Conservation (phyloP, 2,888 invertebrate genomes). For the Lobophora halterata region DNA sequence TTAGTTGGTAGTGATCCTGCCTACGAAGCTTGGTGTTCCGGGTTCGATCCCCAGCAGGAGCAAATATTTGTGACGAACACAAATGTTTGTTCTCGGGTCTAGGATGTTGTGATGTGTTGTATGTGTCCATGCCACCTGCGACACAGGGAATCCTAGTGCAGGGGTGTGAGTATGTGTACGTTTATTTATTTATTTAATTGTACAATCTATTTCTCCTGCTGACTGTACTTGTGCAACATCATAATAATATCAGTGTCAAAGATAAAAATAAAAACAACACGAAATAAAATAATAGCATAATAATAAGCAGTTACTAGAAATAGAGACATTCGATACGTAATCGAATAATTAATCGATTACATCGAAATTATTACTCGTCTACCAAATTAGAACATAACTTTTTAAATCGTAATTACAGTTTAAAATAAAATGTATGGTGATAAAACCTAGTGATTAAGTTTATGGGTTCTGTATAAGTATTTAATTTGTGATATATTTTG, state of each 20-base stretch:
- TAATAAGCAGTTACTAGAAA: conserved; percentile 25
- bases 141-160: no score
- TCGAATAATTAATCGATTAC: conserved; percentile 61
- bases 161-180: no score
- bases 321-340: conserved; percentile 39
- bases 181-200: no score
- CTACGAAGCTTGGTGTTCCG: no score
- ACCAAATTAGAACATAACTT: conserved; percentile 55
- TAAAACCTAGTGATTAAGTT: background rate
- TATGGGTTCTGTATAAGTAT: conserved; percentile 15
- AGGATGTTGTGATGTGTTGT: no score
- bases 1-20: no score
- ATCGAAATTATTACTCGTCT: conserved; percentile 41
- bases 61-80: no score
- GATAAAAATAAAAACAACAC: background rate
- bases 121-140: no score
- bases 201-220: no score
- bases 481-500: no score
- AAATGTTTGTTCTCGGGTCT: no score
- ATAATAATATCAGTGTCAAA: conserved; percentile 1
- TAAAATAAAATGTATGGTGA: conserved; percentile 11
- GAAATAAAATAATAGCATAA: background rate
- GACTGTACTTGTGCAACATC: background rate
- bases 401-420: conserved; percentile 29
- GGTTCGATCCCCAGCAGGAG: no score